These are phyloP conservation scores for Lepidostoma basale DNA, from an alignment of 1,140 invertebrate species.

Conservation along the genomic window DNA sequence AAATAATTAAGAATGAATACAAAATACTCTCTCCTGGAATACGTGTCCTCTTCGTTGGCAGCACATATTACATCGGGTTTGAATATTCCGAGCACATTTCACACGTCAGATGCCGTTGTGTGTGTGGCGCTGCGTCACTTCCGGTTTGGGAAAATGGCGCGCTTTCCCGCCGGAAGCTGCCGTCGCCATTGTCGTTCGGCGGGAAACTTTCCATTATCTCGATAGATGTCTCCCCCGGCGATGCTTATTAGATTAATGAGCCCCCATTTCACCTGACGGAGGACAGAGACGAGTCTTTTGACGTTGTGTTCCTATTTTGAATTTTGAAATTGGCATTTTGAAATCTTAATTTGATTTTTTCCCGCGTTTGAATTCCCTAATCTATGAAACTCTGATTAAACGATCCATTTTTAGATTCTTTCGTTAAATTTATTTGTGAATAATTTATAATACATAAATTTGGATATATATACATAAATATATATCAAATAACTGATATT, in stretches of 20 bases:
- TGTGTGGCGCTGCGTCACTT: neutral
- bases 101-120: neutral
- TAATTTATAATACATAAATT: neutral
- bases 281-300: neutral
- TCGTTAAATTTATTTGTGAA: neutral
- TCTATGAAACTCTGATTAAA: neutral
- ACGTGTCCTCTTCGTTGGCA: no score
- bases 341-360: neutral
- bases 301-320: neutral
- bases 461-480: no score
- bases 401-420: neutral
- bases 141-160: neutral
- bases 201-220: slow-evolving; percentile 20
- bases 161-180: neutral
- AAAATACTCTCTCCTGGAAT: no score
- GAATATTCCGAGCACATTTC: no score
- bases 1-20: no score
- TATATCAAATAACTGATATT: no score
- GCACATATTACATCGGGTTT: no score
- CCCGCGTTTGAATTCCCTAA: neutral
- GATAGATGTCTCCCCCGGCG: slow-evolving; percentile 18
- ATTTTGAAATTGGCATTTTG: neutral
- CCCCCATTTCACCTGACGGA: slow-evolving; percentile 10
- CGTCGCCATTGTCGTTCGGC: slow-evolving; percentile 8
- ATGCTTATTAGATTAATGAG: slow-evolving; percentile 17